phyloP scores from a whole-genome alignment of 37 sponge, comb jelly and placozoan genomes.

The Ianthella basta region DNA sequence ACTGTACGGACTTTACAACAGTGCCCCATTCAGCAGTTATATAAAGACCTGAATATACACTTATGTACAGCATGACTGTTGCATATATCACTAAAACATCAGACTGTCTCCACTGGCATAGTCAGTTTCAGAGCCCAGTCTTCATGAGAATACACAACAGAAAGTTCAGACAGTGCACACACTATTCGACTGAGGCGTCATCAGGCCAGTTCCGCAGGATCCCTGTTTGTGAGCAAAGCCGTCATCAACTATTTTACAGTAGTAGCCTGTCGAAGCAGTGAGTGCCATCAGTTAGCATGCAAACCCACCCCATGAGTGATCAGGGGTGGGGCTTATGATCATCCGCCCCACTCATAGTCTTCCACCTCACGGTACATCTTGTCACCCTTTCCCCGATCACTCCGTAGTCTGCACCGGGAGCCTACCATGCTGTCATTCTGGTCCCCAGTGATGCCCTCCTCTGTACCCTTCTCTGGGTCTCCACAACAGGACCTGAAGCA shows the following conservation, averaged over 20 bases:
- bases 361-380: constrained; percentile 1
- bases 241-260: not conserved
- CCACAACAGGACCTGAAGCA: constrained; percentile 20
- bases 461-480: not conserved
- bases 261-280: not conserved
- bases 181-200: not conserved
- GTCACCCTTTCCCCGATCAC: not conserved
- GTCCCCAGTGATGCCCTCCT: not conserved
- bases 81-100: too few species aligned
- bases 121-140: too few species aligned
- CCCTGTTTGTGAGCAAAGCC: not conserved
- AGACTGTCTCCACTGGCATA: too few species aligned
- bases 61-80: too few species aligned
- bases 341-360: constrained; percentile 17
- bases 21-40: too few species aligned
- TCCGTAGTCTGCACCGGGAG: too few species aligned
- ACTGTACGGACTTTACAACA: too few species aligned
- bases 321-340: too few species aligned
- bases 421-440: not conserved
- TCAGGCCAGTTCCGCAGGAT: not conserved
- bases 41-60: too few species aligned
- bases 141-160: too few species aligned
- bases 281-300: not conserved
- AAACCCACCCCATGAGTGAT: not conserved
- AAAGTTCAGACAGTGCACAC: too few species aligned